phyloP scores from a whole-genome alignment of 2,113 vertebrate species.

The Chrysemys picta region DNA sequence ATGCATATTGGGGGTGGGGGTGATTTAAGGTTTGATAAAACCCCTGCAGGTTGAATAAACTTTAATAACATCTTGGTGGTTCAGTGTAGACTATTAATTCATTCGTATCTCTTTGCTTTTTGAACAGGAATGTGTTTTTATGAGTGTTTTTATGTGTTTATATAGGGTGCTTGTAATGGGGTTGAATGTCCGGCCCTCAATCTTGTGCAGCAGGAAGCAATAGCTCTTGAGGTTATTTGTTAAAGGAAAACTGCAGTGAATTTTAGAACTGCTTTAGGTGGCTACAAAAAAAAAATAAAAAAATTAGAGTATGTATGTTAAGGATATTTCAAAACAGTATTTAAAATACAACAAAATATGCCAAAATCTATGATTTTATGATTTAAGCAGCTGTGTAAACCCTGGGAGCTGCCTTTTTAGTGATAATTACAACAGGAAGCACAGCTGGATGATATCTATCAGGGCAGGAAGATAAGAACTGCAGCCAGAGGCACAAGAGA shows the following conservation, averaged over 20 bases:
- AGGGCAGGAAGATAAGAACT: not conserved
- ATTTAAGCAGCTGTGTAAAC: slow-evolving; percentile 53
- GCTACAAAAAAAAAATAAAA: slow-evolving; percentile 21
- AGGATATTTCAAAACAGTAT: slow-evolving; percentile 14
- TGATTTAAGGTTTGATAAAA: slow-evolving; percentile 79
- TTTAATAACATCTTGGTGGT: slow-evolving; percentile 69
- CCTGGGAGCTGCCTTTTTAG: not conserved
- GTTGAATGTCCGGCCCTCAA: slow-evolving; percentile 22
- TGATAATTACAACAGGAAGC: not conserved
- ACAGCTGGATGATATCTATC: not conserved
- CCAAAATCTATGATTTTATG: not conserved
- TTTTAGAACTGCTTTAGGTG: slow-evolving; percentile 45
- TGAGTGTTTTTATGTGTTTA: slow-evolving; percentile 54
- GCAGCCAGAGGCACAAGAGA: not conserved
- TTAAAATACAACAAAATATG: slow-evolving; percentile 1
- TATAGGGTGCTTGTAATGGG: slow-evolving; percentile 61
- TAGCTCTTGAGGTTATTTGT: slow-evolving; percentile 50
- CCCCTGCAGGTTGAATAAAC: slow-evolving; percentile 72
- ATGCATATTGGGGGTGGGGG: slow-evolving; percentile 49
- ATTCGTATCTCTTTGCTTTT: slow-evolving; percentile 52
- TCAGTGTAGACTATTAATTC: slow-evolving; percentile 60
- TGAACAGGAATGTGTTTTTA: slow-evolving; percentile 69
- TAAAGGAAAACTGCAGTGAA: slow-evolving; percentile 53
- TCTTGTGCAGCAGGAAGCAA: slow-evolving; percentile 59
- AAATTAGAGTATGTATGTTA: slow-evolving; percentile 31